Evolutionary conservation across 2,113 vertebrate genomes (phyloP).

Genomic region (Malurus cyaneus): DNA sequence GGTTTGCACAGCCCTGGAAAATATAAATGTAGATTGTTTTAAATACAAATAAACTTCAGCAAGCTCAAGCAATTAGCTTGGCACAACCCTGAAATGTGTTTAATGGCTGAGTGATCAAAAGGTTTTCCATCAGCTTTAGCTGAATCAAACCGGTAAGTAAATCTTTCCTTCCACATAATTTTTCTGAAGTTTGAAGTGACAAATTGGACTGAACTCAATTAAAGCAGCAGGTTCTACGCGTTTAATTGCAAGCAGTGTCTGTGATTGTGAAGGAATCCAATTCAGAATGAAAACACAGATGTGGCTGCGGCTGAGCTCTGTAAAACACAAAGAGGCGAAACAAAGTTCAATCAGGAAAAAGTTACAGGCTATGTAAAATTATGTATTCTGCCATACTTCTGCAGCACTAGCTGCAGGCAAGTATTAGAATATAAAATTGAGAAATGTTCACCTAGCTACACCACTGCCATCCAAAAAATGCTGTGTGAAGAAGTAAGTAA

Average conservation of each 20-base stretch:
- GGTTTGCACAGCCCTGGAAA: constrained; percentile 20
- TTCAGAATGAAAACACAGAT: constrained; percentile 58
- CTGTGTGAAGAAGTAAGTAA: neutral
- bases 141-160: constrained; percentile 69
- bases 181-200: constrained; percentile 72
- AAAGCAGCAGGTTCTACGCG: constrained; percentile 58
- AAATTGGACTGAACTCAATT: constrained; percentile 76
- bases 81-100: constrained; percentile 46
- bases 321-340: constrained; percentile 23
- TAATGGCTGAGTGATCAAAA: constrained; percentile 75
- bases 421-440: neutral
- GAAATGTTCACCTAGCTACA: neutral
- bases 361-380: constrained; percentile 1
- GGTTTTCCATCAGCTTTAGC: constrained; percentile 68
- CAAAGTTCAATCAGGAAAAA: constrained; percentile 8
- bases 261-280: constrained; percentile 48
- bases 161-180: constrained; percentile 72
- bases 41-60: constrained; percentile 54
- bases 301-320: neutral
- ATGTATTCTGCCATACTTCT: neutral
- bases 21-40: constrained; percentile 9
- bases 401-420: neutral
- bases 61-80: constrained; percentile 64
- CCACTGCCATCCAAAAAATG: neutral
- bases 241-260: constrained; percentile 67